Base-by-base conservation (phyloP, 2,888 invertebrate genomes). In the Sussaba pulchella region DNA sequence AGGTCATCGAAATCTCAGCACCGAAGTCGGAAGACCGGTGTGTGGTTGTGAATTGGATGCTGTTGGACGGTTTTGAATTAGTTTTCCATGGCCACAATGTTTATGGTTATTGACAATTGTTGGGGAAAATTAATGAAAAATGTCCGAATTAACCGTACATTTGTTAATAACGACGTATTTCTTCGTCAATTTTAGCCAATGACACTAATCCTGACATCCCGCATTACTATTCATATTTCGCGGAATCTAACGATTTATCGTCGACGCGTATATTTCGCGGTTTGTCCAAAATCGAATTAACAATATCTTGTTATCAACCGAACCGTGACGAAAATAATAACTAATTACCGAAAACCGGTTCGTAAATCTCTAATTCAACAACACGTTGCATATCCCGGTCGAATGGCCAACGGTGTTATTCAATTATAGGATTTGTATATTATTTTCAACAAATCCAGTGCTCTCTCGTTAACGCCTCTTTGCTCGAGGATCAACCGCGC, bases 371-470 rank as follows among this genome's bases (percentile, higher is more conserved):
- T 50, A 50, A 43, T 52, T 12, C 19, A 50, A 72, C 36, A 66
- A 59, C 50, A 14, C 39, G 21, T 31, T 6, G 31, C 4, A 6
- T 31, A 2, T 19, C n/a, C 57, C 24, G 24, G 66, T 61, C 14
- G 66, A 41, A 57, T 67, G 61, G 47, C 54, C 59, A 17, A 12
- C 64, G 31, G 47, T 54, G 50, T 72, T 72, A 72, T 72, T 67
- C 59, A 64, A 71, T 77, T 70, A 47, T 47, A 41, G 26, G 19
- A 26, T 50, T 67, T 50, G 17, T 47, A 61, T 31, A 12, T 12
- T 59, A 50, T 52, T 47, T 12, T 66, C n/a, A 47, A 36, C 9
- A 17, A 17, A 31, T 12, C 12, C 21, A 4, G 12, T 12, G 4
- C 57, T 17, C 19, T 19, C 43, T 31, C 24, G 57, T 26, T 39